These are phyloP conservation scores for Ceratoteleas bidentatus DNA, from an alignment of 1,140 invertebrate genomes.

Conservation along the genomic window DNA sequence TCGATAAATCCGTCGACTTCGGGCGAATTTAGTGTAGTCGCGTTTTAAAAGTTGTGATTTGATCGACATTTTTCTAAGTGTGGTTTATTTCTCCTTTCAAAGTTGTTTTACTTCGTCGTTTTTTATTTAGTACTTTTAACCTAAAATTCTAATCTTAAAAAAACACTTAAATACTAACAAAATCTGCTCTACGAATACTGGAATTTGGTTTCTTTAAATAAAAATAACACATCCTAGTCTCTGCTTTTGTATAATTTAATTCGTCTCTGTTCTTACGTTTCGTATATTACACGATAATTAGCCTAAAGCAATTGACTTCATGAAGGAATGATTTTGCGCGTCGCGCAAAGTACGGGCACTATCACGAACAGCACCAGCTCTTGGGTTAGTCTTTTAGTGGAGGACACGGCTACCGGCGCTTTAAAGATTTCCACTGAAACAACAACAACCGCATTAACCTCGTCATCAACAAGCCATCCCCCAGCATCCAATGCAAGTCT, in stretches of 20 bases:
- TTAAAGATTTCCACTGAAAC: slow-evolving; percentile 76
- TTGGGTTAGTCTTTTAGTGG: slow-evolving; percentile 69
- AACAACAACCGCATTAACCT: slow-evolving; percentile 14
- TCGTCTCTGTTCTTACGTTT: slow-evolving; percentile 68
- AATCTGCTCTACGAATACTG: no score
- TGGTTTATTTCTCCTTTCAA: no score
- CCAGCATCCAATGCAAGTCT: not conserved
- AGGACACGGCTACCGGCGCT: slow-evolving; percentile 69
- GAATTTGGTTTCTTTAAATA: not conserved
- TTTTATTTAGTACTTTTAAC: no score
- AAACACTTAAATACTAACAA: no score
- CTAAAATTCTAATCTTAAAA: no score
- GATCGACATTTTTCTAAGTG: no score
- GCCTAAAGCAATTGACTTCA: slow-evolving; percentile 79
- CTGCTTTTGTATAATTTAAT: slow-evolving; percentile 64
- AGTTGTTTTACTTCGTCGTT: no score
- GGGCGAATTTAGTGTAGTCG: no score
- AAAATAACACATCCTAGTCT: not conserved
- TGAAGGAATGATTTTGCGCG: slow-evolving; percentile 77
- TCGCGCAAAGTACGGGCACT: slow-evolving; percentile 70
- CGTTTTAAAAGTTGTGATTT: no score
- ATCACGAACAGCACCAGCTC: slow-evolving; percentile 70
- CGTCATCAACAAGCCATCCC: not conserved
- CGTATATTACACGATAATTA: slow-evolving; percentile 72
- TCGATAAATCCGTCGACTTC: no score